These are phyloP conservation scores for Apostichopus japonicus DNA, from an alignment of 35 echinoderm and acorn worm genomes.

Conservation along the genomic window DNA sequence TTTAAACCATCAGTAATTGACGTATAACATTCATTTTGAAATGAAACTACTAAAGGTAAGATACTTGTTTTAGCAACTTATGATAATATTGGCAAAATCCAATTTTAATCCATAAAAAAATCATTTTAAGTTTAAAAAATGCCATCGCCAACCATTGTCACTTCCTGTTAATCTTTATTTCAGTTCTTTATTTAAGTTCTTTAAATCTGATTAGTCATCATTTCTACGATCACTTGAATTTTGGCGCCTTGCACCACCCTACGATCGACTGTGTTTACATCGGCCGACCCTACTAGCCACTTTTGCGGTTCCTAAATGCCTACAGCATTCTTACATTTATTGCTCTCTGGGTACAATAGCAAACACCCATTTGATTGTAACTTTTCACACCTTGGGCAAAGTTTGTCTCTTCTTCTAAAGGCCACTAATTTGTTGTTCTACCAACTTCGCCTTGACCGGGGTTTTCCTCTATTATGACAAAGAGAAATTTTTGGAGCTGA, in stretches of 20 bases:
- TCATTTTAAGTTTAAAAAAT: too few species aligned
- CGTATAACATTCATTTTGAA: too few species aligned
- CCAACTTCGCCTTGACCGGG: conserved; percentile 17
- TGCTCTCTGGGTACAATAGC: conserved; percentile 33
- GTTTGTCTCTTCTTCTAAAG: conserved; percentile 1
- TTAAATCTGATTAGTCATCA: not conserved
- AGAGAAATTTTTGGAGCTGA: not conserved
- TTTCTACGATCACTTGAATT: not conserved
- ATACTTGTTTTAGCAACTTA: too few species aligned
- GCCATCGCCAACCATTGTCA: too few species aligned
- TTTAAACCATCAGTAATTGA: too few species aligned
- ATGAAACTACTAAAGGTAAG: too few species aligned
- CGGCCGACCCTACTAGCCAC: not conserved
- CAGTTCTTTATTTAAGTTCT: too few species aligned
- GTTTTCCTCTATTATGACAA: not conserved
- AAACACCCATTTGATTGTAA: conserved; percentile 21
- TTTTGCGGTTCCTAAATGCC: conserved; percentile 4
- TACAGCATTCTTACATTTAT: not conserved
- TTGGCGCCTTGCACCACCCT: not conserved
- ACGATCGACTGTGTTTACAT: not conserved
- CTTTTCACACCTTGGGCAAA: conserved; percentile 20
- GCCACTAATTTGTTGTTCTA: conserved; percentile 30
- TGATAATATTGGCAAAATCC: too few species aligned
- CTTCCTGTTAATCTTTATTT: too few species aligned
- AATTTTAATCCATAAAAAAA: too few species aligned